Evolutionary conservation across 2,797 vertebrate species (phyloP).

Genomic region (Pseudochirops corinnae): DNA sequence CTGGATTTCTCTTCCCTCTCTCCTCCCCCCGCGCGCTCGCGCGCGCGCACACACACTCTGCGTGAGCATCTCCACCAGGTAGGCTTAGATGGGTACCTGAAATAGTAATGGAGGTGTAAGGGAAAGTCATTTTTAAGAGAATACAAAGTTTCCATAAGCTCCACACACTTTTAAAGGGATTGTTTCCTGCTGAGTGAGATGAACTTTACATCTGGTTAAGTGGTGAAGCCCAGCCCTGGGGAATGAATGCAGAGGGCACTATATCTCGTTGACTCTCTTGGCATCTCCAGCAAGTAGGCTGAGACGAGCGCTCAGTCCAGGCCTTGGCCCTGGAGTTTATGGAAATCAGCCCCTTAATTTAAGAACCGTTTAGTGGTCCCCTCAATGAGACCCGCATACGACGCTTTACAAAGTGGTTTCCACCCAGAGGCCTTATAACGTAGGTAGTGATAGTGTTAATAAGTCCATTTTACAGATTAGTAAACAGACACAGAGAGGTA

Average conservation of each 20-base stretch:
- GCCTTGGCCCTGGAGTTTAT: background rate
- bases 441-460: background rate
- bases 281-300: background rate
- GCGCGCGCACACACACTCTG: fast-evolving
- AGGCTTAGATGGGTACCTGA: background rate
- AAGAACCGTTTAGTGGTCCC: background rate
- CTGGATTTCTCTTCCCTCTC: background rate
- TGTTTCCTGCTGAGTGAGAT: background rate
- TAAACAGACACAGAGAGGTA: background rate
- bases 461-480: background rate
- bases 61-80: background rate
- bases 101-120: background rate
- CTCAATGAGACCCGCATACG: background rate
- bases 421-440: background rate
- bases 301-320: background rate
- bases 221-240: background rate
- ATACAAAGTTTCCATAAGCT: background rate
- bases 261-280: background rate
- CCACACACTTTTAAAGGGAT: background rate
- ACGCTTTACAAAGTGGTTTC: background rate
- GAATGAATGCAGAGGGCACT: background rate
- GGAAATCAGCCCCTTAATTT: background rate
- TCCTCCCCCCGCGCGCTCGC: background rate
- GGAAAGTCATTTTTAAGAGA: background rate
- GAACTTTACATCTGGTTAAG: background rate